Percentiles rank a stretch among this genome's conserved stretches.
Evolutionary conservation across 2,113 vertebrate species (phyloP).

Genomic region (Prionailurus bengalensis): DNA sequence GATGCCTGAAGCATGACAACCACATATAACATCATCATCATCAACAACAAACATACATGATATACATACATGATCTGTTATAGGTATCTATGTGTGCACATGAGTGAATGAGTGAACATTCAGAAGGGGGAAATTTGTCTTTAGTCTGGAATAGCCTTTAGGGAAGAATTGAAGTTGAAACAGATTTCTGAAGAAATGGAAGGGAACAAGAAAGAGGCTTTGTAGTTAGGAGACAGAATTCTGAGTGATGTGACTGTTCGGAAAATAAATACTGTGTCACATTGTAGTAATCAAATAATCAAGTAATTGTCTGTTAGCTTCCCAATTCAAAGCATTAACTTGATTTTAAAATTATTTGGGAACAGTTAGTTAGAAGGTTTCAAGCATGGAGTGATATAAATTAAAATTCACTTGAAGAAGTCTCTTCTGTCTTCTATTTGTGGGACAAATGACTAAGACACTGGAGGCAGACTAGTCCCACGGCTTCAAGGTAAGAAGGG

Average conservation of each 20-base stretch:
- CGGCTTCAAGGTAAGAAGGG: not conserved
- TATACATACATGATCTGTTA: not conserved
- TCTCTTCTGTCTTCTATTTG: not conserved
- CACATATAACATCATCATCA: not conserved
- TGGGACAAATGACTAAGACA: not conserved
- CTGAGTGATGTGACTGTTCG: not conserved
- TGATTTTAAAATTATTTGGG: slow-evolving; percentile 36
- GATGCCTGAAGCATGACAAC: not conserved
- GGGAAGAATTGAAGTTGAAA: slow-evolving; percentile 10
- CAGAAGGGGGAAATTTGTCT: not conserved
- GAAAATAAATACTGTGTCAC: slow-evolving; percentile 42
- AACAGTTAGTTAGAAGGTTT: slow-evolving; percentile 17
- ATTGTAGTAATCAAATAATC: not conserved
- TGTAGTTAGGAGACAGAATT: slow-evolving; percentile 32
- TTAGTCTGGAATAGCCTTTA: not conserved
- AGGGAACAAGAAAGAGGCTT: slow-evolving; percentile 42
- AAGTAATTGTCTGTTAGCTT: slow-evolving; percentile 49
- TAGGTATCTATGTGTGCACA: not conserved
- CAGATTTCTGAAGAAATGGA: slow-evolving; percentile 8
- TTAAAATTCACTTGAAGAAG: slow-evolving; percentile 1
- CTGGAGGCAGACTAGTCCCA: not conserved
- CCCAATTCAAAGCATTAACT: not conserved
- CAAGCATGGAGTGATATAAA: not conserved
- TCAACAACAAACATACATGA: not conserved
- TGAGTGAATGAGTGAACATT: not conserved